phyloP scores from a whole-genome alignment of 2,797 vertebrate genomes.

The Gorsachius magnificus region DNA sequence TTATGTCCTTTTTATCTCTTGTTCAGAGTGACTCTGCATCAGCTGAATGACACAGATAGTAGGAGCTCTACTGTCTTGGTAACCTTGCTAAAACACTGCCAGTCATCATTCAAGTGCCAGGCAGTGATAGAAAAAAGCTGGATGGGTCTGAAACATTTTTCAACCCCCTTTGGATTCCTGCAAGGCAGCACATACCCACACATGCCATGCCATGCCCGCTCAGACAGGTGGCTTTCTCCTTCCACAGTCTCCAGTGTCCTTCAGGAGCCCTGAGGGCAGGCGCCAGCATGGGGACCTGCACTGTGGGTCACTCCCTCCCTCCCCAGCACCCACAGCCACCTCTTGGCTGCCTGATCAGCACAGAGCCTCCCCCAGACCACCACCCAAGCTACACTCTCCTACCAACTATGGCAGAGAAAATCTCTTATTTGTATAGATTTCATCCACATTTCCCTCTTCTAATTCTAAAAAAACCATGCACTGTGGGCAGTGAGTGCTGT shows the following conservation, averaged over 20 bases:
- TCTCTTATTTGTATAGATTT: neutral
- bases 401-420: neutral
- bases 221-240: neutral
- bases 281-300: neutral
- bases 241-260: rapidly evolving
- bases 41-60: neutral
- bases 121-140: neutral
- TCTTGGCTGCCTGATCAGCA: neutral
- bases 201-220: too few relatives aligned
- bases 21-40: neutral
- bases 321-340: neutral
- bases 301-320: rapidly evolving
- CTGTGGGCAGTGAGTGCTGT: neutral
- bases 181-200: neutral
- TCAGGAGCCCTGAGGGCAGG: rapidly evolving
- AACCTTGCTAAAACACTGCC: neutral
- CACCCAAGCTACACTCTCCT: neutral
- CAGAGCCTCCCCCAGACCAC: neutral
- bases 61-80: neutral
- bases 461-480: neutral
- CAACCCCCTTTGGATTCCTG: neutral
- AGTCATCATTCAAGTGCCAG: neutral
- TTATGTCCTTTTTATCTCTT: neutral
- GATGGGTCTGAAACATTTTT: neutral
- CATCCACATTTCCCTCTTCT: neutral